Evolutionary conservation across 37 sponge, comb jelly and placozoan species (phyloP), one percentile per base, ranked within the genome.

Genomic region (Spongilla lacustris): DNA sequence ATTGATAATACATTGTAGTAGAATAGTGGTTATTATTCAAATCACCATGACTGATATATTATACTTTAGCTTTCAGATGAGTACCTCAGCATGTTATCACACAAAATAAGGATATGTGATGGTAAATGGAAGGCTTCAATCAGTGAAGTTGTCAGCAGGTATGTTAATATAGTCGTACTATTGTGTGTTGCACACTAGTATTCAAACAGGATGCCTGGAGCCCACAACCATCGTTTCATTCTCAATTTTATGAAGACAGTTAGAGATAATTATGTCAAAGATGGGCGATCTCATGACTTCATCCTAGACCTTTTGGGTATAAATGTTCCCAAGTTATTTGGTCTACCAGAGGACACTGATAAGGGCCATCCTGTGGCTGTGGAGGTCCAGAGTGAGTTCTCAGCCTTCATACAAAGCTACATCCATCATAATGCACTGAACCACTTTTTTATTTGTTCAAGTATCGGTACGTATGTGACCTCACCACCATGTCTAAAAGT

Each of bases 291-390:
- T 23, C 28, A n/a, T 27, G 66, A 75, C 24, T 86, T 91, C 23
- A 37, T 91, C n/a, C 46, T 77, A 10, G 91, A 91, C 58, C 87
- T 91, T 30, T 67, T 91, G 49, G n/a, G 80, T 35, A 66, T 91
- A 4, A 19, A 78, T 4, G 91, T 91, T 25, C 77, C 81, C 0
- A 81, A 76, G 58, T 75, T 91, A 13, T 73, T 89, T 67, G 78
- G 77, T 48, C 11, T 58, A 17, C 19, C 58, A 58, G 58, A 58
- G 12, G 11, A 58, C 1, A 58, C 19, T 17, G 58, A 58, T 58
- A 14, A 6, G 4, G 19, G 12, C 12, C 11, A 58, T 17, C 1
- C 21, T 32, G 31, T 25, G 30, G 78, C 24, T 41, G 27, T 3
- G 27, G 29, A 70, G 50, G 82, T 71, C 19, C 26, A 38, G 24